A percentile compares a stretch with the other conserved stretches of the same genome.
Conservation (phyloP, 2,888 invertebrate species). For the Diogma glabrata region DNA sequence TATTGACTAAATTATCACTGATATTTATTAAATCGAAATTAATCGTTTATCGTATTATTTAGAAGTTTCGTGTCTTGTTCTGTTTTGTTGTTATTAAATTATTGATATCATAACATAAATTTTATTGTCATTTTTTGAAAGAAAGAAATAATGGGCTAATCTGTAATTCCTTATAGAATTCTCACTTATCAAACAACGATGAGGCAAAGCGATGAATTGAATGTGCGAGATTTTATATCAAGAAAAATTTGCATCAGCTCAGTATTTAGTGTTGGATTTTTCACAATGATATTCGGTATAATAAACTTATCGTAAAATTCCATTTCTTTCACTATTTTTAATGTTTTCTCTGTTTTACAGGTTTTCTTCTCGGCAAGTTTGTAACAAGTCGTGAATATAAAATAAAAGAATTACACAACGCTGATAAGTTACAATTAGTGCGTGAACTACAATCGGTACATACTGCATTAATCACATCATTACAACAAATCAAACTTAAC, state of each 20-base stretch:
- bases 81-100: no score
- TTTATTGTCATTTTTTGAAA: no score
- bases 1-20: no score
- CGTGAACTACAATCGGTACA: conserved; percentile 19
- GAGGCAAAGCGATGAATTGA: conserved; percentile 31
- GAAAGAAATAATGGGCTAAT: no score
- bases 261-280: conserved; percentile 33
- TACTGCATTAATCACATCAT: no score
- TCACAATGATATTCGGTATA: conserved; percentile 35
- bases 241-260: conserved; percentile 35
- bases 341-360: conserved; percentile 19
- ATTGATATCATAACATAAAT: no score
- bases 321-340: conserved; percentile 1
- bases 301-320: background rate
- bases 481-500: conserved; percentile 15
- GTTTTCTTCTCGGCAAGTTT: conserved; percentile 36
- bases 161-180: background rate
- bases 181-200: conserved; percentile 26
- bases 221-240: conserved; percentile 33
- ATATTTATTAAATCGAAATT: no score
- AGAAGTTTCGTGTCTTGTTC: no score
- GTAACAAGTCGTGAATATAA: conserved; percentile 31
- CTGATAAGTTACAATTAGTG: conserved; percentile 18
- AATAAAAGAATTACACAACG: conserved; percentile 27
- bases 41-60: no score